A percentile compares a stretch with the other conserved stretches of the same genome.
Evolutionary conservation across 2,888 invertebrate genomes (phyloP).

Genomic region (Zaprionus lineosus): DNA sequence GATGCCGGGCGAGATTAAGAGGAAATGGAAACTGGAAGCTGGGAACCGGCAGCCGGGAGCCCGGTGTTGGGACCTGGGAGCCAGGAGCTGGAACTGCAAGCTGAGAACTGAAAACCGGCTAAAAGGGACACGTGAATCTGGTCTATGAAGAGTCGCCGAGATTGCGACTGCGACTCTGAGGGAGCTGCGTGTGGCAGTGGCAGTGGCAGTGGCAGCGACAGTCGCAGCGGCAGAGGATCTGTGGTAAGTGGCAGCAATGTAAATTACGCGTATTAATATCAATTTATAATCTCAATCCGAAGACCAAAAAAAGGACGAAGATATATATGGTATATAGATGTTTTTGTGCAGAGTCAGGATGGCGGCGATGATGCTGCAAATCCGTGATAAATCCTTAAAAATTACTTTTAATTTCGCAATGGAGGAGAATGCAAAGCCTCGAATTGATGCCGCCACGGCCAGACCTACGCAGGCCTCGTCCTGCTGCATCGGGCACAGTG

Average conservation of each 20-base stretch:
- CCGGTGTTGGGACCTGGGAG: no score
- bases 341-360: conserved; percentile 42
- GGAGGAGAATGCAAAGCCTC: conserved; percentile 52
- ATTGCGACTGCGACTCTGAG: conserved; percentile 24
- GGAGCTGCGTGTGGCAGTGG: conserved; percentile 24
- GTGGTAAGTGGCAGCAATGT: conserved; percentile 59
- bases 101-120: no score
- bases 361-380: conserved; percentile 61
- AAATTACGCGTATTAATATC: conserved; percentile 69
- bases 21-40: neutral
- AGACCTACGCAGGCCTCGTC: conserved; percentile 10
- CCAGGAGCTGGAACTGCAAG: no score
- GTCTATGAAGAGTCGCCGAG: no score
- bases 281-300: conserved; percentile 66
- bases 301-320: conserved; percentile 37
- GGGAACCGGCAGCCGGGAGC: no score
- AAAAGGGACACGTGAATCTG: no score
- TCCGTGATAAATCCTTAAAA: conserved; percentile 71
- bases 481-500: conserved; percentile 23
- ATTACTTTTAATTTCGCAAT: conserved; percentile 68
- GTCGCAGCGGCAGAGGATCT: conserved; percentile 18
- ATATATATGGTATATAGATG: neutral
- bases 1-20: conserved; percentile 28
- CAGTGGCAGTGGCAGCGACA: no score
- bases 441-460: conserved; percentile 46